Base-by-base conservation (phyloP, 1,140 invertebrate genomes). In the Brachionus asplanchnoidis region DNA sequence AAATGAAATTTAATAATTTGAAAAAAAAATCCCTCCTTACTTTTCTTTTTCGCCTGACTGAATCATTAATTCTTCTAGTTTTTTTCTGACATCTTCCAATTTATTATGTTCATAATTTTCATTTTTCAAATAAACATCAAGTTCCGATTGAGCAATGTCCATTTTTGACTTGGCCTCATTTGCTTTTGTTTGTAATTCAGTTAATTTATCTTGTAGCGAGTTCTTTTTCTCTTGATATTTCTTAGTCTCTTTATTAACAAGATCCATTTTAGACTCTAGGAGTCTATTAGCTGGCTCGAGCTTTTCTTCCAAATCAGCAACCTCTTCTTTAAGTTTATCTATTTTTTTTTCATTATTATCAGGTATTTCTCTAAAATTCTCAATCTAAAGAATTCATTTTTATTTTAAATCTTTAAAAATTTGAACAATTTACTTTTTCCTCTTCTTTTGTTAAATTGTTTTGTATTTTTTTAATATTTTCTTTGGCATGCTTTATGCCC, bases 41-140 rank as follows among this genome's bases (percentile, higher is more conserved):
- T 85, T 86, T 80, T 87, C 86, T 77, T 87, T 86, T 9, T 89
- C 87, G 53, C 87, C 88, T 6, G 88, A 68, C 9, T 86, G 86
- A 1, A 46, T 84, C 53, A 85, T 86, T 7, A 87, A 86, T 68
- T 87, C 88, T n/a, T 88, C 86, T 28, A 89, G 87, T 77, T 90
- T 89, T 17, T 86, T 86, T 77, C 91, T 89, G 17, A 94, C 87
- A 6, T 92, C 90, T 85, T 93, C 91, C 7, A 95, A 90, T 87
- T 94, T 95, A 7, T 91, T 91, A 79, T 92, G 92, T 88, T 96
- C 95, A 1, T 91, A 93, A 53, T 92, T 91, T 87, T 96, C 94
- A 42, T 92, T 93, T 66, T 93, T 94, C 32, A 93, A 90, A 84
- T 94, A 95, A 23, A 97, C 91, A 87, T 96, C 93, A 4, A 97